Base-by-base conservation (phyloP, 2,797 vertebrate species). In the Artibeus lituratus region DNA sequence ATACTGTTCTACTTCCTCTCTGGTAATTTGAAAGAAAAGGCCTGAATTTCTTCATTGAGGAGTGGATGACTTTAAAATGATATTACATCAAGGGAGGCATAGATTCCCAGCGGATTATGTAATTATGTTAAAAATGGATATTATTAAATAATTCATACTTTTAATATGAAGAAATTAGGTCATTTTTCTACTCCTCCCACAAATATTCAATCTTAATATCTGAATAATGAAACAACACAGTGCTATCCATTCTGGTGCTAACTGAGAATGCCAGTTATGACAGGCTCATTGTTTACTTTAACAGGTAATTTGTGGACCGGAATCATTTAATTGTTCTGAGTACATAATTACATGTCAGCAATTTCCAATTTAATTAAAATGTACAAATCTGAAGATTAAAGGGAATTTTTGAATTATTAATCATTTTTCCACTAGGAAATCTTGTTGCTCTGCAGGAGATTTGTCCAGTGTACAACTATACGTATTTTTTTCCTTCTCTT, bases 401-500 rank as follows among this genome's bases (percentile, higher is more conserved):
- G 98, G 98, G 97, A 98, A 97, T 98, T 98, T 98, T 98, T 99
- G 98, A 99, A 99, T 99, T 99, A 99, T 99, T 99, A 99, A 99
- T 99, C 98, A 99, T 98, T 98, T 98, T 98, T 99, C 98, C 99
- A 99, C 98, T 98, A 98, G 98, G 98, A 99, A 99, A 99, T 99
- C 98, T 99, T 99, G 98, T 99, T 99, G 98, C 99, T 98, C 99
- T 98, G 98, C 98, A 99, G 98, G 99, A 99, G 98, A 98, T 98
- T 98, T 99, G 98, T 98, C 98, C 98, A 98, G 97, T 98, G 98
- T 98, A 98, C 98, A 98, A 98, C 98, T 98, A 98, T 98, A 98
- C 98, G 98, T 99, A 98, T 99, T 99, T 99, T 98, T 99, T 99
- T 98, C 98, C 99, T 98, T 99, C 98, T 99, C 98, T 98, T 99